Evolutionary conservation across 2,113 vertebrate genomes (phyloP), one percentile per base, ranked within the genome.

Genomic region (Salvelinus sp.): DNA sequence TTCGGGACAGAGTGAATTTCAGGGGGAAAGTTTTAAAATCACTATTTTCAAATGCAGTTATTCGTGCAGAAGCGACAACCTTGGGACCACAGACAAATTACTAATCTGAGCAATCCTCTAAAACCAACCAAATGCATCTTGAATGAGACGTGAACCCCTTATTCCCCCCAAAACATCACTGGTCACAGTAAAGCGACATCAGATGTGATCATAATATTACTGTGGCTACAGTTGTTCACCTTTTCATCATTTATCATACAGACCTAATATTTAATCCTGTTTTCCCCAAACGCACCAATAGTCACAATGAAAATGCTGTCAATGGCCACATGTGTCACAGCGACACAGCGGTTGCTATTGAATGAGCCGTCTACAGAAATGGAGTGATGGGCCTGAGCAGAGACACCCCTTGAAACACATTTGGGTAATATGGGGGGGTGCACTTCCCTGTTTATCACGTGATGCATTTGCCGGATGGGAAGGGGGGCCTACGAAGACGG

Each of bases 371-470:
- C 83, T 79, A 3, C 72, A 69, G 86, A 91, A 89, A 92, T 91
- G 89, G 87, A 92, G 89, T 90, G 88, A 89, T 73, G 69, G 83
- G 82, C 54, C 76, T 70, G 58, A 74, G 67, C 65, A 79, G 65
- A 82, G 73, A 88, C 79, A 62, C 85, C 75, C 87, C 82, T 76
- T 69, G 23, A 88, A 86, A 87, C 85, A 82, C 86, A 88, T 89
- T 76, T 91, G 91, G 81, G 91, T 95, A 89, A 91, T 94, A 71
- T 91, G 88, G 91, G 54, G 30, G 30, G 89, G 89, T 79, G 88
- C 86, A 68, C 79, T 54, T 93, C 92, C 94, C 93, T 95, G 94
- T 96, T 96, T 95, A 95, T 92, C 94, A 94, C 94, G 93, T 95
- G 95, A 96, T 94, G 91, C 93, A 93, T 96, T 94, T 92, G 69